phyloP scores from a whole-genome alignment of 1,140 invertebrate species.

The Callitettix versicolor region DNA sequence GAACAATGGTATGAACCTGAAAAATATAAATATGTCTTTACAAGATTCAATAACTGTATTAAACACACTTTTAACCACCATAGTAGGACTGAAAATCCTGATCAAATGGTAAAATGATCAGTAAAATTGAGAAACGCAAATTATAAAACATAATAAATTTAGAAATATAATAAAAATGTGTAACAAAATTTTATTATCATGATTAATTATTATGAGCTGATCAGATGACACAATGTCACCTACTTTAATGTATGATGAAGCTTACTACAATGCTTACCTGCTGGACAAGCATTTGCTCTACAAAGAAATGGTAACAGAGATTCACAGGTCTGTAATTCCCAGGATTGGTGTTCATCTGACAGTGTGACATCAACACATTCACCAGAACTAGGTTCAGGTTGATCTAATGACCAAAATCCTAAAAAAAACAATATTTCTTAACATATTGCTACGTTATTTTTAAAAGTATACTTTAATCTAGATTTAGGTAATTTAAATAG shows the following conservation, averaged over 20 bases:
- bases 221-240: too few relatives aligned
- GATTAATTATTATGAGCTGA: too few relatives aligned
- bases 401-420: slow-evolving; percentile 78
- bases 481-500: too few relatives aligned
- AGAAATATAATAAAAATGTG: too few relatives aligned
- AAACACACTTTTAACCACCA: too few relatives aligned
- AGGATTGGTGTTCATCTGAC: slow-evolving; percentile 69
- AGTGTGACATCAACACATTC: slow-evolving; percentile 77
- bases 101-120: slow-evolving; percentile 2
- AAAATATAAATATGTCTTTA: slow-evolving; percentile 25
- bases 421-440: slow-evolving; percentile 21
- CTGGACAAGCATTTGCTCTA: slow-evolving; percentile 78
- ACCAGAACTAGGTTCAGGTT: slow-evolving; percentile 74
- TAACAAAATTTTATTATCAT: too few relatives aligned
- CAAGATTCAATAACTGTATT: too few relatives aligned
- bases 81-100: too few relatives aligned
- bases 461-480: too few relatives aligned
- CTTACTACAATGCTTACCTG: slow-evolving; percentile 60
- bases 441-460: too few relatives aligned
- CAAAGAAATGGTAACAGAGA: slow-evolving; percentile 90
- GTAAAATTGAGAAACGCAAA: not conserved
- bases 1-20: slow-evolving; percentile 81
- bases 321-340: slow-evolving; percentile 89
- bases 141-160: not conserved
- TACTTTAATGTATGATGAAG: too few relatives aligned